Evolutionary conservation across 2,888 invertebrate genomes (phyloP).

Genomic region (Hypomecis punctinalis): DNA sequence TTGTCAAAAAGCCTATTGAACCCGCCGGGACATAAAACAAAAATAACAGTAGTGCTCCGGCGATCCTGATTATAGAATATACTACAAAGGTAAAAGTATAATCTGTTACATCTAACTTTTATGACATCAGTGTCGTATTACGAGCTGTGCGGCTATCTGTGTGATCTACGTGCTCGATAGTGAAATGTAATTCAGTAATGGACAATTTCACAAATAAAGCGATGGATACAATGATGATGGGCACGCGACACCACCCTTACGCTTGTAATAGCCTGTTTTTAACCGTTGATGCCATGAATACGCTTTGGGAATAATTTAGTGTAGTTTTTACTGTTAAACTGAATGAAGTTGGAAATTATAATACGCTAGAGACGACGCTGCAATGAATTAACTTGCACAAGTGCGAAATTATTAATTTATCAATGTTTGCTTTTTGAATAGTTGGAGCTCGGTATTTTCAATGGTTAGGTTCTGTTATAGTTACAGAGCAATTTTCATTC

Average conservation of each 20-base stretch:
- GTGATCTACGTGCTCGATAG: conserved; percentile 60
- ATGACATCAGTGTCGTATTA: conserved; percentile 44
- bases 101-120: conserved; percentile 35
- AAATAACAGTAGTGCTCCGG: too few species aligned
- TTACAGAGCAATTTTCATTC: too few species aligned
- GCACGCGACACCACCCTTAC: conserved; percentile 55
- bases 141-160: conserved; percentile 46
- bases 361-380: not conserved
- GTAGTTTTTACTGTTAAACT: not conserved
- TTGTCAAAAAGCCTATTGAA: too few species aligned
- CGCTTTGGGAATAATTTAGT: conserved; percentile 11
- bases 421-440: too few species aligned
- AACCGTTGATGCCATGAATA: not conserved
- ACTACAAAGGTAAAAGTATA: too few species aligned
- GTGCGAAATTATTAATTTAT: too few species aligned
- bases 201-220: conserved; percentile 57
- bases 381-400: too few species aligned
- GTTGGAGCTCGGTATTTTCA: too few species aligned
- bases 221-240: conserved; percentile 58
- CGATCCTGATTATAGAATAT: too few species aligned
- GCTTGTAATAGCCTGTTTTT: conserved; percentile 35
- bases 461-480: too few species aligned
- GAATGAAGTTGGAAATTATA: not conserved
- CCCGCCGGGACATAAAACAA: too few species aligned
- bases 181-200: conserved; percentile 65